Base-by-base conservation (phyloP, 2,888 invertebrate species). In the Tinea pellionella region DNA sequence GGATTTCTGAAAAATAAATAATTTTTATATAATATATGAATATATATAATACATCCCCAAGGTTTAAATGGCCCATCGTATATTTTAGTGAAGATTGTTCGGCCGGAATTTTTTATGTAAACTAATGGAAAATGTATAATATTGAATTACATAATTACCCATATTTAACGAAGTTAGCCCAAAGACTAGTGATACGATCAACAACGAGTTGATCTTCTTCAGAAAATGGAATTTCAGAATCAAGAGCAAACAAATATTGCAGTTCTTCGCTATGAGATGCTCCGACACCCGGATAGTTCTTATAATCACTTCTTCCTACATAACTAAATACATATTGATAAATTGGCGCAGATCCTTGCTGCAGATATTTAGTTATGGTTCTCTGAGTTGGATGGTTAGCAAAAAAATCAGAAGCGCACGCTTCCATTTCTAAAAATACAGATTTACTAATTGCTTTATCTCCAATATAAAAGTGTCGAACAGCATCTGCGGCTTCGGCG, bases 131-230 rank as follows among this genome's bases (percentile, higher is more conserved):
- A 2, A 24, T 3, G 24, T 24, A 24, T 24, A 24, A 24, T 24
- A 3, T 24, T 6, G 2, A 3, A 24, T 24, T 3, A 6, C n/a
- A 11, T 41, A 67, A 73, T 72, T 70, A 86, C 86, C 84, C 86
- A 63, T 72, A 75, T 73, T 85, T 86, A 2, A 86, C 72, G 60
- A 86, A 86, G 64, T 86, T 85, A 0, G 78, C 64, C 86, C 86
- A 86, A 61, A 86, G 64, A 15, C 72, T 73, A 13, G 77, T 73
- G 15, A 85, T 70, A 12, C 77, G 74, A 47, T 81, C 73, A 6
- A 67, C 65, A 24, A 83, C 66, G 3, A 78, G 57, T 63, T 75
- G 68, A 56, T 78, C 78, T 13, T 72, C 68, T 15, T 73, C 72
- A 12, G 62, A 43, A 55, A 69, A 61, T 13, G 77, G 68, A 41